These are phyloP conservation scores for Drosophila parabipectinata DNA, from an alignment of 1,140 invertebrate genomes.

Conservation along the genomic window DNA sequence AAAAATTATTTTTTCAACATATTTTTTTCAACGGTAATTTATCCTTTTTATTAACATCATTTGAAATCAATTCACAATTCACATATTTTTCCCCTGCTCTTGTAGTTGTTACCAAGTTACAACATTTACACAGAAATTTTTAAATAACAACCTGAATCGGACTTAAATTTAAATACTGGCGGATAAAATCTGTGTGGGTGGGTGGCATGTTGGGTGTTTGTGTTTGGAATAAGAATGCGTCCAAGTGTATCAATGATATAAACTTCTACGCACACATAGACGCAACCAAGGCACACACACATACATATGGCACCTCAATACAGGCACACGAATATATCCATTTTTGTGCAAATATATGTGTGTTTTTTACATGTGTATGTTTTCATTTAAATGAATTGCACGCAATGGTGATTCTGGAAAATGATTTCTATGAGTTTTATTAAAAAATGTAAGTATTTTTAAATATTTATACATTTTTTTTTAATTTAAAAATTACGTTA, in stretches of 20 bases:
- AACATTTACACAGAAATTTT: constrained; percentile 2
- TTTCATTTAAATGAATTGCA: constrained; percentile 47
- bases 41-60: constrained; percentile 28
- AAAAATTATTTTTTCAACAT: constrained; percentile 9
- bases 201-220: background rate
- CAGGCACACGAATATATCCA: background rate
- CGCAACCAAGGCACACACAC: constrained; percentile 5
- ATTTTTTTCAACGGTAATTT: background rate
- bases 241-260: constrained; percentile 73
- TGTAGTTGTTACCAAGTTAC: background rate
- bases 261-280: constrained; percentile 54
- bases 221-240: constrained; percentile 58
- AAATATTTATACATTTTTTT: background rate
- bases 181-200: background rate
- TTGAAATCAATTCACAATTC: constrained; percentile 16
- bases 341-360: background rate
- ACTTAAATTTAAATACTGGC: constrained; percentile 34
- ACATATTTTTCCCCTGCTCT: background rate
- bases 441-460: background rate
- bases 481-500: background rate
- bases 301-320: constrained; percentile 7
- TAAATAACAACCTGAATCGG: constrained; percentile 25
- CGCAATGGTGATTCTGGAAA: constrained; percentile 22
- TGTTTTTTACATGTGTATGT: background rate
- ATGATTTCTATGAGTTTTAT: constrained; percentile 9